Conservation (phyloP, 2,797 vertebrate species). For the Sebastes oblongus region DNA sequence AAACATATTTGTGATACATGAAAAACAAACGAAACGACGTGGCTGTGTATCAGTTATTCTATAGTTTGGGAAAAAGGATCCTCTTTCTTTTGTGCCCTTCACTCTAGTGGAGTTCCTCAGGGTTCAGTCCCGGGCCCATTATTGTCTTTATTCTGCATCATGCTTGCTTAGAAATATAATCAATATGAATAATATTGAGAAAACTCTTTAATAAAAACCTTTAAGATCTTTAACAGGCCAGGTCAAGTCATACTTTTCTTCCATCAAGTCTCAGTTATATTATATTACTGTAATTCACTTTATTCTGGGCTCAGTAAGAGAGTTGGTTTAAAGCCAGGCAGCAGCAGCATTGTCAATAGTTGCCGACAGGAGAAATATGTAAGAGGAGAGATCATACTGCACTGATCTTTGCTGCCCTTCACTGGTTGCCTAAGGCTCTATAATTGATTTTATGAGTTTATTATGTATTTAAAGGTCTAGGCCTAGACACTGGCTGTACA, state of each 20-base stretch:
- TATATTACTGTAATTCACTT: background rate
- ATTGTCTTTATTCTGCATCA: too few relatives aligned
- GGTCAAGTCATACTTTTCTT: background rate
- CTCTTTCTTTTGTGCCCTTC: background rate
- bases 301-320: background rate
- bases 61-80: background rate
- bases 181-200: background rate
- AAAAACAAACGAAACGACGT: too few relatives aligned
- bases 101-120: background rate
- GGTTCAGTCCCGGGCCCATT: background rate
- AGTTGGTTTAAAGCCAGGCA: background rate
- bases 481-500: background rate
- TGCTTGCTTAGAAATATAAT: too few relatives aligned
- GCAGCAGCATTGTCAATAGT: background rate
- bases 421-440: background rate
- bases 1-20: too few relatives aligned
- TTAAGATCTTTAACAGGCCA: background rate
- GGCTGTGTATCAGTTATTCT: background rate
- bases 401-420: background rate
- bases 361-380: background rate
- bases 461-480: background rate
- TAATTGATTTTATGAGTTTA: background rate
- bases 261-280: background rate
- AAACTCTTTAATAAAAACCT: background rate
- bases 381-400: background rate